These are phyloP conservation scores for Sebastes flavidus DNA, from an alignment of 2,797 vertebrate species.

Conservation along the genomic window DNA sequence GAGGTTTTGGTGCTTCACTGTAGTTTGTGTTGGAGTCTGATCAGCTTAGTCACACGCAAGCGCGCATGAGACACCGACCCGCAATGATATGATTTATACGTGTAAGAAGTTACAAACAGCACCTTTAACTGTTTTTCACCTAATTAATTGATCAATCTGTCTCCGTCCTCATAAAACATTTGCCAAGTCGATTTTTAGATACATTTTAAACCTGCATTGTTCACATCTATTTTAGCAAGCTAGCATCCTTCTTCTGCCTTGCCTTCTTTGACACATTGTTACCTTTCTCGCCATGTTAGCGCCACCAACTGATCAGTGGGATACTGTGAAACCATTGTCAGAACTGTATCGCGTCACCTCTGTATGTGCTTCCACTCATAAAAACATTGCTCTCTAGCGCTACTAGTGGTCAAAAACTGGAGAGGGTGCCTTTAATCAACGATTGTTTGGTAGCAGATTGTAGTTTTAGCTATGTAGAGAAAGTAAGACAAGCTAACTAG, in stretches of 20 bases:
- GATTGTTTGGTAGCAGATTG: background rate
- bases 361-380: background rate
- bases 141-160: too few relatives aligned
- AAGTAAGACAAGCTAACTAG: background rate
- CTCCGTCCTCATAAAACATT: too few relatives aligned
- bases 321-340: background rate
- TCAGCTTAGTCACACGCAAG: accelerated
- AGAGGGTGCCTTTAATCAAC: background rate
- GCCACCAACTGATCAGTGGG: background rate
- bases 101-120: too few relatives aligned
- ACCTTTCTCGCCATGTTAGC: background rate
- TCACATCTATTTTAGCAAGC: background rate
- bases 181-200: too few relatives aligned
- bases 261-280: background rate
- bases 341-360: background rate
- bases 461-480: background rate
- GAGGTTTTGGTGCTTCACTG: too few relatives aligned
- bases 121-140: too few relatives aligned
- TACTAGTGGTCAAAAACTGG: too few relatives aligned
- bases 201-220: background rate
- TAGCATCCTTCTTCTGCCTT: background rate
- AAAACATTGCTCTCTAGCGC: background rate
- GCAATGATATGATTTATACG: too few relatives aligned
- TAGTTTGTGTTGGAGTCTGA: too few relatives aligned
- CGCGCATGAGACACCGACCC: too few relatives aligned